Evolutionary conservation across 2,113 vertebrate species (phyloP).

Genomic region (Pelecanoides urinatrix): DNA sequence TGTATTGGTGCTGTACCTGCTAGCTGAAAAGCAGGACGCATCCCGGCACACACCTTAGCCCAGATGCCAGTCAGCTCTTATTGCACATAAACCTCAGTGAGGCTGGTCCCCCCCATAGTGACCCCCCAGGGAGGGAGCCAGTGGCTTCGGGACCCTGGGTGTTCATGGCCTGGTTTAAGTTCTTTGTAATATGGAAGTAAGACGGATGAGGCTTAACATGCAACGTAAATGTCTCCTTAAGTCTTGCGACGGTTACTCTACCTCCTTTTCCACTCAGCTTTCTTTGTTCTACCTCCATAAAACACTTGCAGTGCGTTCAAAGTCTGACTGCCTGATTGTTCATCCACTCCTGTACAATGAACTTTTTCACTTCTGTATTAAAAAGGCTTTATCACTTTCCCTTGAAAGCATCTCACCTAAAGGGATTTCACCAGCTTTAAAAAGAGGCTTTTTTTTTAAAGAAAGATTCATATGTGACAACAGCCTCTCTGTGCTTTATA

Average conservation of each 20-base stretch:
- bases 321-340: not conserved
- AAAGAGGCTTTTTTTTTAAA: not conserved
- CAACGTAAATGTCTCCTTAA: not conserved
- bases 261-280: not conserved
- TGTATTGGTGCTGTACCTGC: not conserved
- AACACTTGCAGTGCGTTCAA: not conserved
- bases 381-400: not conserved
- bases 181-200: not conserved
- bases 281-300: not conserved
- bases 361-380: not conserved
- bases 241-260: not conserved
- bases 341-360: not conserved
- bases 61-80: not conserved
- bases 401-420: not conserved
- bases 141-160: not conserved
- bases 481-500: not conserved
- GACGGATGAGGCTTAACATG: not conserved
- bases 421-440: not conserved
- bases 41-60: not conserved
- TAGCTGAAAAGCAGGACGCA: not conserved
- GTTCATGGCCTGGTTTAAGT: not conserved
- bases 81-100: not conserved
- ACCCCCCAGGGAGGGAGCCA: not conserved
- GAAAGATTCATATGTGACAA: not conserved
- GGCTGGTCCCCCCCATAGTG: not conserved